Conservation (phyloP, 2,797 vertebrate species). For the Sebastes vulpes region DNA sequence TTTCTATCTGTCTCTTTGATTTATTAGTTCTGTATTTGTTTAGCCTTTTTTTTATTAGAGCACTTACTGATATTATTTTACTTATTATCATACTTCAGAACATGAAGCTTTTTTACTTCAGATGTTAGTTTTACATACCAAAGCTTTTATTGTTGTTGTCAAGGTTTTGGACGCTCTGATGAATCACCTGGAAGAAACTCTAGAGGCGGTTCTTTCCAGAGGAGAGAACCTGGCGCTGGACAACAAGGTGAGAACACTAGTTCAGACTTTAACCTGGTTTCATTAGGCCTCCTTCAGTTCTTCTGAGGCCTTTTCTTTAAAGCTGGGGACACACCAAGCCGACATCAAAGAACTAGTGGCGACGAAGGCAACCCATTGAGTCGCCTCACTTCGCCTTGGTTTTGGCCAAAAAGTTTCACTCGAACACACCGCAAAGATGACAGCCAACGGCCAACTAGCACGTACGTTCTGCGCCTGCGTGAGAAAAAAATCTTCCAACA, state of each 20-base stretch:
- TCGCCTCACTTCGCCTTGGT: no score
- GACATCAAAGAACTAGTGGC: no score
- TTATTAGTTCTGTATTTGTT: not conserved
- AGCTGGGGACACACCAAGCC: no score
- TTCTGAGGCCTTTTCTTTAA: not conserved
- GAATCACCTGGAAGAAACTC: constrained; percentile 92
- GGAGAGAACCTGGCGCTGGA: constrained; percentile 89
- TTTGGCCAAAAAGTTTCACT: no score
- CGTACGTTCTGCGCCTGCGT: no score
- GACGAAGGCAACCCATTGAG: no score
- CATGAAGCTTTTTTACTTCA: not conserved
- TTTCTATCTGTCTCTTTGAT: not conserved
- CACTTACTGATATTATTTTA: not conserved
- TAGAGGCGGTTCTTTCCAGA: constrained; percentile 90
- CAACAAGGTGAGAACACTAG: constrained; percentile 86
- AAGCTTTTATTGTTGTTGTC: not conserved
- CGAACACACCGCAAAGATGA: no score
- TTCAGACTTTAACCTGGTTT: not conserved
- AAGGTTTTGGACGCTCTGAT: constrained; percentile 94
- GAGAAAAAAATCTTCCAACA: no score
- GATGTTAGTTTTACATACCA: not conserved
- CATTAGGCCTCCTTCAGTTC: not conserved
- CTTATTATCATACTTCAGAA: not conserved
- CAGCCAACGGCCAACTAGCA: no score
- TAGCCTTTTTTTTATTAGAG: not conserved